Percentiles rank a stretch among this genome's conserved stretches.
phyloP scores from a whole-genome alignment of 1,140 invertebrate genomes.

The Himalopsyche phryganea region DNA sequence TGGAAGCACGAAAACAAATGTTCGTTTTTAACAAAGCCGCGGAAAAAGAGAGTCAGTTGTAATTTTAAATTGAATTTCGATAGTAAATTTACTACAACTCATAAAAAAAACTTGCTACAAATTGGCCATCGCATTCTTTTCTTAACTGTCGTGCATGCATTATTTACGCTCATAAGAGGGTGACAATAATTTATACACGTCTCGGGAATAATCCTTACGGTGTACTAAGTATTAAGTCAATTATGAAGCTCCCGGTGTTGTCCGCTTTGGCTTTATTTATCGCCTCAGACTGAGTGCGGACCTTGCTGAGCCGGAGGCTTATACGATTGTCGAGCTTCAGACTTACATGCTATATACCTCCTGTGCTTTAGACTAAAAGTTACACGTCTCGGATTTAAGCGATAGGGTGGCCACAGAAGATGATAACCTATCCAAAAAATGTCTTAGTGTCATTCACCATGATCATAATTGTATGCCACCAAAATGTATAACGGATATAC shows the following conservation, averaged over 20 bases:
- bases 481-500: too few relatives aligned
- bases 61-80: too few relatives aligned
- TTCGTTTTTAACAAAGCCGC: too few relatives aligned
- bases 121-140: not conserved
- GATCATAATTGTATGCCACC: too few relatives aligned
- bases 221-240: not conserved
- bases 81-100: too few relatives aligned
- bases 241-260: too few relatives aligned
- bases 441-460: too few relatives aligned
- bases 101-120: not conserved
- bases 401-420: not conserved
- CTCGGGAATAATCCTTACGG: not conserved
- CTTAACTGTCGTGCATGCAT: not conserved
- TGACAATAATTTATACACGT: not conserved
- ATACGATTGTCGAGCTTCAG: not conserved
- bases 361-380: not conserved
- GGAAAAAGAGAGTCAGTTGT: too few relatives aligned
- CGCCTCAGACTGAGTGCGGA: not conserved
- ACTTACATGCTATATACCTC: not conserved
- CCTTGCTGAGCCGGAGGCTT: not conserved
- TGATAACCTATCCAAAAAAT: too few relatives aligned
- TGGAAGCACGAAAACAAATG: too few relatives aligned
- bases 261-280: not conserved
- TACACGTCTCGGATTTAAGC: not conserved
- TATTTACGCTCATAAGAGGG: not conserved